Base-by-base conservation (phyloP, 2,113 vertebrate species). In the Lasiurus borealis region DNA sequence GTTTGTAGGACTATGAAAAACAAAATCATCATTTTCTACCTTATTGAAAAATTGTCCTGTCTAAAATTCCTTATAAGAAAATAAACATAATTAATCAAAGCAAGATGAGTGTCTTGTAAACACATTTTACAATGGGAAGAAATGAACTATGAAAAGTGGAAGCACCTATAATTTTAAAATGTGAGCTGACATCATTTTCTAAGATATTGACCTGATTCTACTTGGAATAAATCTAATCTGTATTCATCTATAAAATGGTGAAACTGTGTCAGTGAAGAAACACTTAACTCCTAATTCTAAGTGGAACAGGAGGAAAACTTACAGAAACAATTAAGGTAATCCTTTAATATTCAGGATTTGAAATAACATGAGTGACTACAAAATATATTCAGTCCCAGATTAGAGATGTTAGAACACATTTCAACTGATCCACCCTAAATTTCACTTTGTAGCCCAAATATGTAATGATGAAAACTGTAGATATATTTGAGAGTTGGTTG, bases 121-220 rank as follows among this genome's bases (percentile, higher is more conserved):
- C 64, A 64, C 54, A 64, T 46, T 93, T 96, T 84, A 59, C 52
- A 62, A 48, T 29, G 40, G 62, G n/a, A 93, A 31, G 27, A 96
- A 96, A 97, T 69, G 62, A 97, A 66, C 86, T 91, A 57, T 76
- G 69, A 27, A 94, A 96, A 96, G 62, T 18, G 31, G 66, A 85
- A 85, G 40, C 72, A 85, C 62, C 77, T 54, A 86, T 81, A 88
- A 92, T 73, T 77, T 48, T 89, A 27, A 97, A 73, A 95, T 71
- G 68, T 57, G 16, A 93, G 44, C 25, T 46, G 4, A 52, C 66
- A 10, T 46, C 6, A 71, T 81, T 85, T 95, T 84, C 62, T 72
- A 71, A 77, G 46, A 31, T 64, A 89, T 0, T 69, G 83, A 93
- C 59, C 66, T 71, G 66, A 95, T 85, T 90, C 23, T 36, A 57